Evolutionary conservation across 2,113 vertebrate species (phyloP), one percentile per base, ranked within the genome.

Genomic region (Lates calcarifer): DNA sequence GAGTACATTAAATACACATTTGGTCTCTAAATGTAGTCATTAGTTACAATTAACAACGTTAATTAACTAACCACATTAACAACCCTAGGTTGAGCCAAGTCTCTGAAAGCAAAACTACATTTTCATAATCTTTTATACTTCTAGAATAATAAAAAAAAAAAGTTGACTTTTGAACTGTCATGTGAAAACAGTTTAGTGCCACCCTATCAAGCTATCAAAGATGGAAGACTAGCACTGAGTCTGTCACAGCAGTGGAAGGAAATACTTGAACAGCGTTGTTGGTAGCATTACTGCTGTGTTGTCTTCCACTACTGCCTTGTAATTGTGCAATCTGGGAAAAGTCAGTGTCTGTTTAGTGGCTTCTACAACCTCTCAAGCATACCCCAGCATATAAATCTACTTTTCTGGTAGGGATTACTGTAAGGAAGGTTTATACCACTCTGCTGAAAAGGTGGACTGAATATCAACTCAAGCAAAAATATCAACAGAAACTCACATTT

Each of bases 261-360:
- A 62, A 14, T 3, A 6, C 12, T 53, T 41, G 4, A 63, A 37
- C 24, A 29, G 20, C 26, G 20, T 31, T 57, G 9, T 11, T 22
- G 7, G 45, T 35, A 15, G 28, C 47, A 28, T 6, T 43, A 5
- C 24, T 7, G 15, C 3, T 43, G 37, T 5, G n/a, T 4, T 53
- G 20, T n/a, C 20, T 22, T n/a, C 11, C 11, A 53, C 8, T n/a
- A 12, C 1, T 53, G n/a, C n/a, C 20, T 66, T 39, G n/a, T 14
- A 66, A 29, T 72, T 53, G 43, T 39, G 63, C 33, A 78, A 82
- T 53, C 17, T 7, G 1, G 69, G 74, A 56, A 58, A 53, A 53
- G 7, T 12, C 17, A 0, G 11, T 11, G 53, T 60, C 3, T 5
- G 37, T 56, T 15, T 9, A n/a, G 11, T 7, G 37, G 10, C 24